Evolutionary conservation across 2,888 invertebrate genomes (phyloP), one percentile per base, ranked within the genome.

Genomic region (Busseola fusca): DNA sequence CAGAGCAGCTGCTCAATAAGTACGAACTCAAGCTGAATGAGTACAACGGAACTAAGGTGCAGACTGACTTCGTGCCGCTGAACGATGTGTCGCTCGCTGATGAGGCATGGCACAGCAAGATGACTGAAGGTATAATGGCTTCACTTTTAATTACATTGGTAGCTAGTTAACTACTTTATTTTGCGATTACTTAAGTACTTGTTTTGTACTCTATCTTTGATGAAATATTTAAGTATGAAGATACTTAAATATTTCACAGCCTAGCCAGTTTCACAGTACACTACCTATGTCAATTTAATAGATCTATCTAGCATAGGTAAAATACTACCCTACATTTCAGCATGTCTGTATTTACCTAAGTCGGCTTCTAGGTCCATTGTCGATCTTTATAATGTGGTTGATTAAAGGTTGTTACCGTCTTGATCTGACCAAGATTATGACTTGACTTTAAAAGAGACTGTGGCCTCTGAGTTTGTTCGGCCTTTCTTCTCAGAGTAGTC

Each of bases 11-110:
- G 4, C 89, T 97, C 50, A 96, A 93, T 77, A 96, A 96, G 82
- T 97, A 96, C 83, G 96, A 96, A 83, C 90, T 93, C 66, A 96
- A 96, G 82, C 87, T 97, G 58, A 95, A 93, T 58, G 96, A 97
- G 81, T 94, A 91, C 85, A 94, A 94, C 77, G 90, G 85, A 1
- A 95, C 91, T 52, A 90, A 90, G 58, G 89, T 91, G 63, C 93
- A 90, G 72, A 92, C 93, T 0, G 95, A 95, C 80, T 89, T 94
- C 70, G 93, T 93, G 59, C 93, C 93, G 14, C 89, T 95, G 18
- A 93, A 88, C 77, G 95, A 95, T 54, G 93, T 96, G 14, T 91
- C 95, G 0, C 86, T 93, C 1, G 95, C 95, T 25, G 96, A 96
- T 75, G 96, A 96, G 78, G 96, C 95, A 0, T 95, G 95, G 95